Evolutionary conservation across 2,888 invertebrate species (phyloP), one percentile per base, ranked within the genome.

Genomic region (Ennomos quercinarius): DNA sequence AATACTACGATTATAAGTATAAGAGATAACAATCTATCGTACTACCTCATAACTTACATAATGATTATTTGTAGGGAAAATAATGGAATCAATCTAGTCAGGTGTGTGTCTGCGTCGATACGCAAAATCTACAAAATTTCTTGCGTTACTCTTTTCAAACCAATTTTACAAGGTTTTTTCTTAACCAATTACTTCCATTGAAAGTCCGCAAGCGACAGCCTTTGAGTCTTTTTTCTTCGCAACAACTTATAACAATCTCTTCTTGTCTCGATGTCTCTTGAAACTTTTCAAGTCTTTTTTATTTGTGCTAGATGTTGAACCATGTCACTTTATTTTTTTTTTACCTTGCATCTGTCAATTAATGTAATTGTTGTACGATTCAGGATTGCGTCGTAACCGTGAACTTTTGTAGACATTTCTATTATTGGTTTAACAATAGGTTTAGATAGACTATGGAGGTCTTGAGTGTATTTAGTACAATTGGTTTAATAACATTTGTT

Each of bases 361-460:
- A 64, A 62, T 60, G 58, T 66, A 64, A 63, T 66, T 61, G 64
- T 56, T 12, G 54, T 61, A 55, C 61, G 53, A 53, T 17, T 40
- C 10, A 40, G 50, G 55, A 63, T 66, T 66, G 68, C 68, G 58
- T 57, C 6, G 61, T 59, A 64, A 53, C 68, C 68, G 51, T 68
- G 68, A 68, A 68, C 68, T 66, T 66, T 68, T 43, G 61, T 39
- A 53, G 57, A 57, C 62, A 57, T 61, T 60, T 60, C 57, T 63
- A 62, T 62, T 63, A 62, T 62, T 62, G 63, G 65, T 62, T 60
- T 61, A 66, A 66, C 65, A 67, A 67, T 63, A 60, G 60, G 49
- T 62, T 46, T 44, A 62, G 63, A 66, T 68, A 59, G 44, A 59
- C 48, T 53, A 61, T 61, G 57, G 63, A 66, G 63, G 55, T 57